These are phyloP conservation scores for Drosophila anomalata DNA, from an alignment of 2,888 invertebrate species.

Conservation along the genomic window DNA sequence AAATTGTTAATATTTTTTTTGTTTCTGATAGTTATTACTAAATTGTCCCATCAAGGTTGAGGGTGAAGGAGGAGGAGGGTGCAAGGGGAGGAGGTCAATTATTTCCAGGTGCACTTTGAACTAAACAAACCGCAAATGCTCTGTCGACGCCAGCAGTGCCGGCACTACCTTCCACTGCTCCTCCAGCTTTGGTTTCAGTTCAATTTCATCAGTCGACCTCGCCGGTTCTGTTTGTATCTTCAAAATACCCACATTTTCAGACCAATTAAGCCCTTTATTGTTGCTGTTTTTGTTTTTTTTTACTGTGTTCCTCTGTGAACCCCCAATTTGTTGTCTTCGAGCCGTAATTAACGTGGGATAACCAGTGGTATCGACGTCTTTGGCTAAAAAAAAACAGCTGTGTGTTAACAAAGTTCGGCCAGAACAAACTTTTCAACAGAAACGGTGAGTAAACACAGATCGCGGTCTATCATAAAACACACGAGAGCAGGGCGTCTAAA, in stretches of 20 bases:
- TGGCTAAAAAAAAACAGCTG: slow-evolving; percentile 6
- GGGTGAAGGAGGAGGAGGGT: not conserved
- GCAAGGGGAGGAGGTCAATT: not conserved
- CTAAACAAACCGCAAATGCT: slow-evolving; percentile 12
- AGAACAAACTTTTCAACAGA: slow-evolving; percentile 1
- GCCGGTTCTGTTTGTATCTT: slow-evolving; percentile 38
- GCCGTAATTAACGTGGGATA: slow-evolving; percentile 26
- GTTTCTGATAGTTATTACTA: not conserved
- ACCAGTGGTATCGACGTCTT: not conserved
- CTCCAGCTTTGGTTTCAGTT: slow-evolving; percentile 44
- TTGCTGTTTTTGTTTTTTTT: not conserved
- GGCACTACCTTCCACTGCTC: slow-evolving; percentile 10
- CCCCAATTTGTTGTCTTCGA: slow-evolving; percentile 5
- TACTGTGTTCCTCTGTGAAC: not conserved
- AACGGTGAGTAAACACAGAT: slow-evolving; percentile 4
- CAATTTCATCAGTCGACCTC: slow-evolving; percentile 42
- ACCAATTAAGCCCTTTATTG: slow-evolving; percentile 1
- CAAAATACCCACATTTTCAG: not conserved
- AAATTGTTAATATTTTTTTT: not conserved
- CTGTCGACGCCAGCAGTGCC: not conserved
- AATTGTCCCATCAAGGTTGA: not conserved
- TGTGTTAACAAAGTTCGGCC: slow-evolving; percentile 2
- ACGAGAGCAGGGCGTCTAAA: not conserved
- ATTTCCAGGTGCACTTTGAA: slow-evolving; percentile 11
- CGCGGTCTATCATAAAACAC: slow-evolving; percentile 1